Percentiles rank a stretch among this genome's conserved stretches.
phyloP scores from a whole-genome alignment of 37 sponge, comb jelly and placozoan genomes.

The Crambe crambe region DNA sequence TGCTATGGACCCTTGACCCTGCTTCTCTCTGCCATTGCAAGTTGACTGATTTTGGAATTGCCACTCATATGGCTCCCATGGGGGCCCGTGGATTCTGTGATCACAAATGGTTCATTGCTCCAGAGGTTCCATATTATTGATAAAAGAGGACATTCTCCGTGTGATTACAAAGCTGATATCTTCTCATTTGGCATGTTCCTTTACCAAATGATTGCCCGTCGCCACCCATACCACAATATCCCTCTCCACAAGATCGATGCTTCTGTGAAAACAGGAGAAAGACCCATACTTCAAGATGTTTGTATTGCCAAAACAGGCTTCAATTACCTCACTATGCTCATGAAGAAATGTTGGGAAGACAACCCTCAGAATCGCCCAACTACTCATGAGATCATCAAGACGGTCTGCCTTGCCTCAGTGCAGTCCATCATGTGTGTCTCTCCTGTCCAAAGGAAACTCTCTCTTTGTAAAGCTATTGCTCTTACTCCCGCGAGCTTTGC shows the following conservation, averaged over 20 bases:
- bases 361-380: conserved; percentile 50
- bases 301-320: conserved; percentile 28
- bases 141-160: conserved; percentile 26
- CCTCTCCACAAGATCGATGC: conserved; percentile 49
- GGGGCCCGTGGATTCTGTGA: conserved; percentile 70
- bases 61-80: conserved; percentile 64
- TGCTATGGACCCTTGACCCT: conserved; percentile 79
- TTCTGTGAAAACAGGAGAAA: conserved; percentile 44
- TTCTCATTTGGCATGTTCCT: conserved; percentile 87
- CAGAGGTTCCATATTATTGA: conserved; percentile 62
- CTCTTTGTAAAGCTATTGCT: conserved; percentile 52
- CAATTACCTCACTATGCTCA: conserved; percentile 62
- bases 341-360: conserved; percentile 71
- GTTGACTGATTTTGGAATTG: conserved; percentile 86
- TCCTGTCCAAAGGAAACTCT: conserved; percentile 28
- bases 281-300: conserved; percentile 60
- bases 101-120: conserved; percentile 81
- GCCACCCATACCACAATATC: conserved; percentile 50
- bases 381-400: conserved; percentile 24
- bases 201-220: conserved; percentile 80
- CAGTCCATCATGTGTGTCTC: conserved; percentile 51
- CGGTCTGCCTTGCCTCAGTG: conserved; percentile 12
- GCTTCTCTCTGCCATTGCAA: conserved; percentile 78
- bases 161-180: conserved; percentile 74
- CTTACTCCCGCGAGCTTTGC: conserved; percentile 10